Base-by-base conservation (phyloP, 2,797 vertebrate species). In the Premnoplex brunnescens region DNA sequence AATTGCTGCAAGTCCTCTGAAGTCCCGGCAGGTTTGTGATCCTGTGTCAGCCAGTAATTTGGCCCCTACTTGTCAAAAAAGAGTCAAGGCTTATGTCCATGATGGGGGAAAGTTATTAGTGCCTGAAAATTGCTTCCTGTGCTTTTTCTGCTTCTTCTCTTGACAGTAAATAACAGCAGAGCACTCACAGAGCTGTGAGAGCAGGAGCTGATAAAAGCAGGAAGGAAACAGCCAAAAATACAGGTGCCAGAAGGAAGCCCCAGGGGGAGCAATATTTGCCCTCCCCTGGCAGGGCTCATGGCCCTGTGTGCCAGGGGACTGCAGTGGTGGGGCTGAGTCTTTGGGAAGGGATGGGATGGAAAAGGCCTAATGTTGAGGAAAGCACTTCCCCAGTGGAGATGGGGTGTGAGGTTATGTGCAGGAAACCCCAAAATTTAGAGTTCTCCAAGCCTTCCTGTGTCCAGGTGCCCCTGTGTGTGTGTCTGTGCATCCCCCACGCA, bases 101-200 rank as follows among this genome's bases (percentile, higher is more conserved):
- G 8, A 32, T 3, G 11, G 39, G 8, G 30, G 23, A 27, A 76
- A 62, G 39, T 76, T 51, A 49, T 91, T 85, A 94, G 60, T 41
- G 60, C 59, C 79, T 54, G 79, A 80, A 88, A 93, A 93, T 88
- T 91, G n/a, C 76, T 90, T 83, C 56, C 68, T 73, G 56, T 62
- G 10, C 62, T 85, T 75, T 49, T 58, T 23, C 71, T 82, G 18
- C 46, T 58, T 46, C 73, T 91, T 19, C 1, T 14, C 0, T 0
- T n/a, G 56, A 9, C 56, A 32, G 76, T 10, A 73, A 77, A 43
- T 20, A 71, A n/a, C n/a, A 21, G 43, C 10, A 21, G 56, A 88
- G 30, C 23, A 9, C 22, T 28, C 13, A 0, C 14, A 21, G 71
- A 71, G 41, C 69, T 44, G 7, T 8, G 75, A 37, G 44, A 81